phyloP scores from a whole-genome alignment of 2,888 invertebrate genomes.

The Dryobotodes eremita region DNA sequence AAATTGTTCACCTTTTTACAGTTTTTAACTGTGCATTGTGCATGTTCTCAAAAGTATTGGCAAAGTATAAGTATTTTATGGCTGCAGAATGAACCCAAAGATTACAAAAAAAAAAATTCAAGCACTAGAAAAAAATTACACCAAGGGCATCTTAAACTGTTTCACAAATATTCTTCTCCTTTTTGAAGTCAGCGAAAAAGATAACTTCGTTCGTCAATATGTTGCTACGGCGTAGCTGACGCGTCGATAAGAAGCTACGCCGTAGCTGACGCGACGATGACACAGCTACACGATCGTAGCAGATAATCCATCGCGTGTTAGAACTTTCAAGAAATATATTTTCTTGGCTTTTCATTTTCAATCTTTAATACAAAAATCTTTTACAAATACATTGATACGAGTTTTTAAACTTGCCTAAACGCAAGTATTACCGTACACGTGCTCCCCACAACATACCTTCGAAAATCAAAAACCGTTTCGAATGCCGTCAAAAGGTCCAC shows the following conservation, averaged over 20 bases:
- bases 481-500: conserved; percentile 9
- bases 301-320: conserved; percentile 24
- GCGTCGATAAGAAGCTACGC: conserved; percentile 23
- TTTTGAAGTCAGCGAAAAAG: conserved; percentile 20
- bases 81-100: not conserved
- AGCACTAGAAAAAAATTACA: not conserved
- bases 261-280: conserved; percentile 26
- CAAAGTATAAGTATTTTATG: not conserved
- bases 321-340: conserved; percentile 28
- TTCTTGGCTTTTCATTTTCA: not conserved
- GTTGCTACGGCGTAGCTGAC: conserved; percentile 46
- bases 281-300: conserved; percentile 42
- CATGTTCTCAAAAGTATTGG: conserved; percentile 2
- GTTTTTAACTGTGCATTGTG: conserved; percentile 28
- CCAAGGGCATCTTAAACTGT: not conserved
- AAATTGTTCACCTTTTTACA: conserved; percentile 42
- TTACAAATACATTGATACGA: not conserved
- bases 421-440: not conserved
- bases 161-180: conserved; percentile 1
- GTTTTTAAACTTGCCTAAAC: not conserved
- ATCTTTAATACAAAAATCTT: not conserved
- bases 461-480: conserved; percentile 20
- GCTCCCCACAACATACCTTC: not conserved
- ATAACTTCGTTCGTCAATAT: conserved; percentile 27
- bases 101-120: not conserved